Conservation (phyloP, 2,113 vertebrate species). For the Calonectris borealis region DNA sequence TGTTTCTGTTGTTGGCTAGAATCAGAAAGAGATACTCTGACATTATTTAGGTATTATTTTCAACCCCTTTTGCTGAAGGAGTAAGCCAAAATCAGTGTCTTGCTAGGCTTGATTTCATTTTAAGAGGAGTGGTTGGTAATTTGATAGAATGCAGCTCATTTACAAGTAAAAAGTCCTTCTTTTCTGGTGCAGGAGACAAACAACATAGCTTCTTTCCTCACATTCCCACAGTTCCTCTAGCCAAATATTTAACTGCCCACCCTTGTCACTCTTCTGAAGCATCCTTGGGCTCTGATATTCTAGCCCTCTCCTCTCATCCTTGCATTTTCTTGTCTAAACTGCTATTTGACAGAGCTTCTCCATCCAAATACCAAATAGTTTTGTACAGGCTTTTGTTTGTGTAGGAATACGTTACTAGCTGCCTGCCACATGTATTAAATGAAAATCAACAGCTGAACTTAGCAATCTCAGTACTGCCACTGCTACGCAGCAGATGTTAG, state of each 20-base stretch:
- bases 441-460: neutral
- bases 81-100: neutral
- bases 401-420: neutral
- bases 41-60: neutral
- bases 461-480: too few relatives aligned
- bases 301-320: neutral
- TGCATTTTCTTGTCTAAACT: neutral
- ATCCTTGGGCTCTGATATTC: neutral
- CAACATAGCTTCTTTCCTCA: neutral
- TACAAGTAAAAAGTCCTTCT: neutral
- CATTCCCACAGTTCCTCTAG: neutral
- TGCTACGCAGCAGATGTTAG: neutral
- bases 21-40: neutral
- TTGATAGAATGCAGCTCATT: neutral
- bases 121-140: neutral
- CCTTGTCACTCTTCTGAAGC: neutral
- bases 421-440: neutral
- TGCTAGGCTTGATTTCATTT: neutral
- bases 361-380: neutral
- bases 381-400: neutral
- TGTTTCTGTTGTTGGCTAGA: neutral
- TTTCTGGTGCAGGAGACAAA: neutral
- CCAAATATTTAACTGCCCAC: neutral
- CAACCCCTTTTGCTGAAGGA: neutral
- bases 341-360: neutral